Base-by-base conservation (phyloP, 2,113 vertebrate genomes). In the Corydoras sp. region DNA sequence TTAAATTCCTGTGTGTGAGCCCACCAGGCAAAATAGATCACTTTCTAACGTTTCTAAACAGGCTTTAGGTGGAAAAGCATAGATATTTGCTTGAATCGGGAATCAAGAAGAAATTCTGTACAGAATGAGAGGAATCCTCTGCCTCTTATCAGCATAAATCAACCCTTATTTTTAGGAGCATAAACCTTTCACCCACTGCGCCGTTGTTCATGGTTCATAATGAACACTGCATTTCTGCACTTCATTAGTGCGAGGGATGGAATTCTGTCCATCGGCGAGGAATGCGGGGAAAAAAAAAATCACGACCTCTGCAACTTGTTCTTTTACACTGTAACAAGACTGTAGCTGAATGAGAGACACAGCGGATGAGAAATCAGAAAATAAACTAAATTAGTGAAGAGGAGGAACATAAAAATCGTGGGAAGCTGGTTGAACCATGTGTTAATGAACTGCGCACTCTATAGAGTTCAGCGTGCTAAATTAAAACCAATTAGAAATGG, bases 331-430 rank as follows among this genome's bases (percentile, higher is more conserved):
- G 10, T 53, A 18, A n/a, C 43, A 72, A 72, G 29, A 65, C 58
- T 72, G 70, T 72, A 51, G 50, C 50, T 14, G 89, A 92, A 9
- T 88, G 87, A 75, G 87, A 84, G 80, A 70, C 89, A 91, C 73
- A 35, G 86, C 81, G 43, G n/a, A n/a, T 14, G 56, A 50, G 14
- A 18, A 14, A 51, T 8, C 35, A 11, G 30, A 4, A 18, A 5
- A 4, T 4, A 30, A n/a, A 32, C 3, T 30, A 5, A 58, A 9
- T 51, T 14, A 61, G 6, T 30, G 4, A 10, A 56, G 43, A 9
- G 7, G 1, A 53, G 69, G 7, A 59, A 3, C 29, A 11, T 35
- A 43, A 10, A 43, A n/a, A 65, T n/a, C 3, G 4, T 9, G 2
- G 63, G 10, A 62, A 60, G 54, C 51, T 10, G 51, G 3, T 61